phyloP scores from a whole-genome alignment of 2,113 vertebrate species.

The Lepus europaeus region DNA sequence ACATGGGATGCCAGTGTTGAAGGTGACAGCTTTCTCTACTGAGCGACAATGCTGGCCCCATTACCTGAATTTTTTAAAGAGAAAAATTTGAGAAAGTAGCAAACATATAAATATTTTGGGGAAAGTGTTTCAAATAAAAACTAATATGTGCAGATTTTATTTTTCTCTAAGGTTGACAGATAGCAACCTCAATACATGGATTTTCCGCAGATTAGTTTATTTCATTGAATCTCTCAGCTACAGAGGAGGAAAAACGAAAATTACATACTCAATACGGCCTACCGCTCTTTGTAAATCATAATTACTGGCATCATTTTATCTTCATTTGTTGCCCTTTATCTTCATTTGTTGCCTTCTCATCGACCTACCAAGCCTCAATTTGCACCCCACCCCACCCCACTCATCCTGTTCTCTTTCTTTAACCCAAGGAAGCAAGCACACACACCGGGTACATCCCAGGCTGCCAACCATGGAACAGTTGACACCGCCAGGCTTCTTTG shows the following conservation, averaged over 20 bases:
- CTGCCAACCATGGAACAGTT: not conserved
- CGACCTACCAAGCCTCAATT: not conserved
- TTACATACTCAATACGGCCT: not conserved
- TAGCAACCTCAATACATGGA: not conserved
- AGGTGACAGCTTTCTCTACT: too few relatives aligned
- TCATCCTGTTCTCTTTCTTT: not conserved
- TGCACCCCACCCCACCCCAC: accelerated
- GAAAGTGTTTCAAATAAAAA: slow-evolving; percentile 19
- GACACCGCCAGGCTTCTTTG: not conserved
- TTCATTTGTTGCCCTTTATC: not conserved
- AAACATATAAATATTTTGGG: not conserved
- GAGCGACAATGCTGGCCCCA: too few relatives aligned
- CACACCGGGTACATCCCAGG: not conserved
- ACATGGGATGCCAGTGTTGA: too few relatives aligned
- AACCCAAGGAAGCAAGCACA: not conserved
- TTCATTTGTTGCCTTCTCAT: not conserved
- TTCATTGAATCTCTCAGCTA: slow-evolving; percentile 48
- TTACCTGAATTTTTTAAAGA: not conserved
- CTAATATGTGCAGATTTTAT: not conserved
- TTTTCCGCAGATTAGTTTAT: slow-evolving; percentile 46
- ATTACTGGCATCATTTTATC: slow-evolving; percentile 20
- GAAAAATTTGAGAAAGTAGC: slow-evolving; percentile 1
- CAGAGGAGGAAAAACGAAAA: slow-evolving; percentile 13
- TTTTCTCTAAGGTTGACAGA: slow-evolving; percentile 26
- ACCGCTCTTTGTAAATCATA: slow-evolving; percentile 57